Base-by-base conservation (phyloP, 1,140 invertebrate species). In the Drosophila erecta region DNA sequence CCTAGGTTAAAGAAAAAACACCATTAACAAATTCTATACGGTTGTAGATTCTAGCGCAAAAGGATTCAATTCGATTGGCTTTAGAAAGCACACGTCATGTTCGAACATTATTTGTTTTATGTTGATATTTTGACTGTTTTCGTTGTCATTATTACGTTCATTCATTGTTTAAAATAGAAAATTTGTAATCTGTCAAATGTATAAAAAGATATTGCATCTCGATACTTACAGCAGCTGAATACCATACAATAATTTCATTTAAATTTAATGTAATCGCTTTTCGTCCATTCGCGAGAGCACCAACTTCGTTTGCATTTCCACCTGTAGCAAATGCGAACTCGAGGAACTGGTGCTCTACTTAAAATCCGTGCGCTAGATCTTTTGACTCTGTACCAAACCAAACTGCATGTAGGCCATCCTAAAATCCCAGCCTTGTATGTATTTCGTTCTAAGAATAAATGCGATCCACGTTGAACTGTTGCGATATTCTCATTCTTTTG, bases 301-400 rank as follows among this genome's bases (percentile, higher is more conserved):
- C 7, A 47, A 51, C 62, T 83, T 89, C 85, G 73, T 37, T 90
- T 83, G 58, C 74, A 58, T 90, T 89, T 89, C 77, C 57, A 65
- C 41, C n/a, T 38, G 37, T 40, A 40, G 60, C 69, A 89, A 89
- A 89, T 77, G 80, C 41, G 76, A 89, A 65, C 72, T 70, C 64
- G 85, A 89, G 81, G 20, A 44, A 72, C 72, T 53, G n/a, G 30
- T 53, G 22, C 17, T 54, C 37, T 55, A 66, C 38, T 40, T 15
- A 27, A 53, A 27, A 38, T 67, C 73, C 62, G 6, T 50, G 72
- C 73, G 72, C 47, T 49, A 58, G 20, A 43, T 38, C 17, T 7
- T 14, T 7, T 49, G 40, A 8, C 30, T 43, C 33, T 38, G 11
- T 40, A 46, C 43, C 43, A 38, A 62, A 44, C 22, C 6, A 27